These are phyloP conservation scores for Cerastoderma edule DNA, from an alignment of 2,888 invertebrate genomes.

Conservation along the genomic window DNA sequence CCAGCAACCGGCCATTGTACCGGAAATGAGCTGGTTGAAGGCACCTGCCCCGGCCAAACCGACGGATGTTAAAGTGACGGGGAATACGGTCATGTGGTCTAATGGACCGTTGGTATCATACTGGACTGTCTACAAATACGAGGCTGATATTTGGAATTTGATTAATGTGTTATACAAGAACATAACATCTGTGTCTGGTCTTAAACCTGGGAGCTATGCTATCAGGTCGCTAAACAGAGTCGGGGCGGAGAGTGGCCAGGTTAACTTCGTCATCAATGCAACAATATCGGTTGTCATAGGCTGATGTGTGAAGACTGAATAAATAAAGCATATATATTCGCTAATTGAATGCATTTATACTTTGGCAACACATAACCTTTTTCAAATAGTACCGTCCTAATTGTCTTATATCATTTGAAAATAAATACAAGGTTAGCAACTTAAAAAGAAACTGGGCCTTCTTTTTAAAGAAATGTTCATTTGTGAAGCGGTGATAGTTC, in stretches of 20 bases:
- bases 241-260: conserved; percentile 44
- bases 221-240: conserved; percentile 48
- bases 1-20: conserved; percentile 62
- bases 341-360: no score
- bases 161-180: conserved; percentile 39
- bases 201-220: conserved; percentile 49
- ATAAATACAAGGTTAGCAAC: no score
- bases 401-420: no score
- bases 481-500: no score
- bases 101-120: conserved; percentile 46
- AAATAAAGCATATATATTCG: neutral
- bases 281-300: neutral
- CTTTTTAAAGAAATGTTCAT: no score
- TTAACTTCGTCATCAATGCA: conserved; percentile 18
- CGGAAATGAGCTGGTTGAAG: conserved; percentile 73
- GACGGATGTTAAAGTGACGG: conserved; percentile 44
- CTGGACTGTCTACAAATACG: conserved; percentile 64
- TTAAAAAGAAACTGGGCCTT: no score
- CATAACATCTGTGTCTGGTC: conserved; percentile 13
- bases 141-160: conserved; percentile 59
- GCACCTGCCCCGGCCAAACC: conserved; percentile 50
- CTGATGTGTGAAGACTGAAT: neutral
- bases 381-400: no score
- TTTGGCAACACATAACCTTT: no score
- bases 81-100: conserved; percentile 59